Conservation (phyloP, 37 sponge, comb jelly and placozoan species). For the Haliclona indistincta region DNA sequence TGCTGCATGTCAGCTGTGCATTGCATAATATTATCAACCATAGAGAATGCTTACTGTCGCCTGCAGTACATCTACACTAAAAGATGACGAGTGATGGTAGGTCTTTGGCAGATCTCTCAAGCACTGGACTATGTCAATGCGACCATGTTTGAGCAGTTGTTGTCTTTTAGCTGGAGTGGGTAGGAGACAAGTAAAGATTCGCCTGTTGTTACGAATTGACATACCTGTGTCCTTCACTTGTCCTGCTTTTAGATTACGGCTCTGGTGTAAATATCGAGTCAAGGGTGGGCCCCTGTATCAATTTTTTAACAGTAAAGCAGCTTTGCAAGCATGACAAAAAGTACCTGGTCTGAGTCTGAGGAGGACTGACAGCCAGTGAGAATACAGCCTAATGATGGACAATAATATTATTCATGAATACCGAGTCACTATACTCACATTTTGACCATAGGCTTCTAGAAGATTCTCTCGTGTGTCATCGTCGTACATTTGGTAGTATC, state of each 20-base stretch:
- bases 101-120: slow-evolving; percentile 53
- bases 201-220: not conserved
- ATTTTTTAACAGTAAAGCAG: not conserved
- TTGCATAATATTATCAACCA: not conserved
- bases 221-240: slow-evolving; percentile 43
- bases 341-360: not conserved
- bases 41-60: slow-evolving; percentile 59
- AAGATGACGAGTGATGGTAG: slow-evolving; percentile 29
- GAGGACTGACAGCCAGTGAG: slow-evolving; percentile 21
- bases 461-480: slow-evolving; percentile 51
- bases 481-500: slow-evolving; percentile 61
- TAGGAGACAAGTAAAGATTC: too few relatives aligned
- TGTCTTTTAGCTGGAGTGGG: slow-evolving; percentile 41
- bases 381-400: slow-evolving; percentile 25
- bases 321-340: too few relatives aligned
- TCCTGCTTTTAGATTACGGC: slow-evolving; percentile 30
- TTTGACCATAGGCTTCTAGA: slow-evolving; percentile 51
- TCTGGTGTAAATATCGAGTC: slow-evolving; percentile 14
- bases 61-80: slow-evolving; percentile 53
- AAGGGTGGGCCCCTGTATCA: slow-evolving; percentile 23
- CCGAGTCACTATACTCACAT: slow-evolving; percentile 24
- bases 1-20: too few relatives aligned
- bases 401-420: not conserved
- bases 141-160: slow-evolving; percentile 51
- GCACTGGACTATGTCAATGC: slow-evolving; percentile 59